A percentile compares a stretch with the other conserved stretches of the same genome.
Evolutionary conservation across 1,140 invertebrate species (phyloP).

Genomic region (Euura lappo): DNA sequence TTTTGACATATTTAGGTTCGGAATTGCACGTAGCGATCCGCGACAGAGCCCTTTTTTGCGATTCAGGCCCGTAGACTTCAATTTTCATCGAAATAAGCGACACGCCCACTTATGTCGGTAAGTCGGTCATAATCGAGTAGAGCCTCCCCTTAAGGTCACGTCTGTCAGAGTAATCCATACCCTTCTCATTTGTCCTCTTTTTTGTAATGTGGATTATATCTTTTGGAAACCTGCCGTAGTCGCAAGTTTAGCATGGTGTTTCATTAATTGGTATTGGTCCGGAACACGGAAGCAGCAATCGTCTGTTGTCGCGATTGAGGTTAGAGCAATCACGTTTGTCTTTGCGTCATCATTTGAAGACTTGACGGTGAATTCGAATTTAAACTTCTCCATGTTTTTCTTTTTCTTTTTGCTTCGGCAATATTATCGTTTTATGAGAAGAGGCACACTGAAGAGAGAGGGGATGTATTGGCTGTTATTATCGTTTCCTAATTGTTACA

Average conservation of each 20-base stretch:
- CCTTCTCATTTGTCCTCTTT: conserved; percentile 15
- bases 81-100: too few relatives aligned
- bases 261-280: conserved; percentile 12
- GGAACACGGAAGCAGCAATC: conserved; percentile 2
- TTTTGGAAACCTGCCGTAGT: conserved; percentile 3
- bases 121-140: too few relatives aligned
- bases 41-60: too few relatives aligned
- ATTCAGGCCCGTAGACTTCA: too few relatives aligned
- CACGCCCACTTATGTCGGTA: too few relatives aligned
- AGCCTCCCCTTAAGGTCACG: too few relatives aligned
- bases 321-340: conserved; percentile 9
- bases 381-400: not conserved
- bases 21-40: too few relatives aligned
- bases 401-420: too few relatives aligned
- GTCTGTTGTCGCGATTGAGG: conserved; percentile 7
- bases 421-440: too few relatives aligned
- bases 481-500: not conserved
- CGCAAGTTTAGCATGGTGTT: conserved; percentile 5
- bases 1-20: too few relatives aligned
- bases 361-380: not conserved
- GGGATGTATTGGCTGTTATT: too few relatives aligned
- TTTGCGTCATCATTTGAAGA: conserved; percentile 8
- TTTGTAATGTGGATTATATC: conserved; percentile 14
- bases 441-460: too few relatives aligned
- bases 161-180: conserved; percentile 10